Evolutionary conservation across 2,888 invertebrate species (phyloP).

Genomic region (Cartodere bifasciata): DNA sequence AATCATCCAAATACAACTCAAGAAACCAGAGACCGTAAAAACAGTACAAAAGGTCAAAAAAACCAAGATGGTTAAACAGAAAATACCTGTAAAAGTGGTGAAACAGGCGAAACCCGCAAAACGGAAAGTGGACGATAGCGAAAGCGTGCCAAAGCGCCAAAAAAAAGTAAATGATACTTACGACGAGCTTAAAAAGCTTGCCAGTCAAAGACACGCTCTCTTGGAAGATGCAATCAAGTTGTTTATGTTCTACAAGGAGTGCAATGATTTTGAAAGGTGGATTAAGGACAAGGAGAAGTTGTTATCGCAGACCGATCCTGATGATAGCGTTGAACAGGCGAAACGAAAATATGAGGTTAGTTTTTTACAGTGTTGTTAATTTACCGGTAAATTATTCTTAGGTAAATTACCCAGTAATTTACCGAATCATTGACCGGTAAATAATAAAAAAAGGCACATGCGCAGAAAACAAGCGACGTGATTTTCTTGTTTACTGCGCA

Average conservation of each 20-base stretch:
- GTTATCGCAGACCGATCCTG: slow-evolving; percentile 67
- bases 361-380: neutral
- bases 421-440: too few species aligned
- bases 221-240: slow-evolving; percentile 86
- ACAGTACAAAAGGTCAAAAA: slow-evolving; percentile 80
- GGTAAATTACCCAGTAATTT: too few species aligned
- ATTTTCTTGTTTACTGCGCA: too few species aligned
- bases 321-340: slow-evolving; percentile 83
- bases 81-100: slow-evolving; percentile 59
- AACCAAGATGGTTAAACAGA: slow-evolving; percentile 74
- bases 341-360: slow-evolving; percentile 83
- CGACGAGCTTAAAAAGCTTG: slow-evolving; percentile 65
- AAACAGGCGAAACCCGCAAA: slow-evolving; percentile 33
- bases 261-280: slow-evolving; percentile 97
- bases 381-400: too few species aligned
- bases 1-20: slow-evolving; percentile 69
- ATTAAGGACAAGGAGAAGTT: slow-evolving; percentile 90
- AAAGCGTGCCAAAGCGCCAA: slow-evolving; percentile 70
- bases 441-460: too few species aligned
- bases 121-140: slow-evolving; percentile 43
- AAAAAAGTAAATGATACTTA: slow-evolving; percentile 71
- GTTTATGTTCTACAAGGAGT: slow-evolving; percentile 89
- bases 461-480: too few species aligned
- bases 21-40: slow-evolving; percentile 72
- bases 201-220: slow-evolving; percentile 66